Percentiles rank a stretch among this genome's conserved stretches.
These are phyloP conservation scores for Neosilurus mollespiculum DNA, from an alignment of 2,797 vertebrate genomes.

Conservation along the genomic window DNA sequence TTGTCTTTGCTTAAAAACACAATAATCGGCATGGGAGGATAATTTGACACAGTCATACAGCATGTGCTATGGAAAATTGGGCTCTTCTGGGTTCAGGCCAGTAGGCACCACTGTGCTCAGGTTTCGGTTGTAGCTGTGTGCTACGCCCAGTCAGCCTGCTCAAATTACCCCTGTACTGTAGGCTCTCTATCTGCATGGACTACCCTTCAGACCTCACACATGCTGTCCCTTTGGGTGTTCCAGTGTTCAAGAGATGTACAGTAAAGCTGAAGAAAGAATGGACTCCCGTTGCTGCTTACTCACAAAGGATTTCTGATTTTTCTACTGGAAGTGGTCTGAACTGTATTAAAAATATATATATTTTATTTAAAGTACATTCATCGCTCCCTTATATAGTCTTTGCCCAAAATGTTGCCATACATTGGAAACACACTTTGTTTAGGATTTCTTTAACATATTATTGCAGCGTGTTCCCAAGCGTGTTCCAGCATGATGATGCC, in stretches of 20 bases:
- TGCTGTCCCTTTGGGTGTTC: slow-evolving; percentile 35
- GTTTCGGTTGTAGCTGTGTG: slow-evolving; percentile 63
- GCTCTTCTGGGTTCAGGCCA: slow-evolving; percentile 50
- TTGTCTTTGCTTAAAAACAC: neutral
- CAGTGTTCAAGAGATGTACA: slow-evolving; percentile 23
- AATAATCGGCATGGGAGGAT: too few species aligned
- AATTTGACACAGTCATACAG: neutral
- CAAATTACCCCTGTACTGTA: slow-evolving; percentile 63
- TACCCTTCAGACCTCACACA: slow-evolving; percentile 23
- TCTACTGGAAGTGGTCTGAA: neutral
- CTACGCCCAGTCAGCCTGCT: slow-evolving; percentile 61
- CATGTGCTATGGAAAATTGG: slow-evolving; percentile 17
- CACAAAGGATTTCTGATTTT: neutral
- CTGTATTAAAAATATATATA: neutral
- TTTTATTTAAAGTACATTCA: neutral
- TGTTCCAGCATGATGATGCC: neutral
- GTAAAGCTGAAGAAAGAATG: slow-evolving; percentile 4
- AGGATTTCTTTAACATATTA: neutral
- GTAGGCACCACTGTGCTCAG: slow-evolving; percentile 61
- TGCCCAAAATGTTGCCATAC: neutral
- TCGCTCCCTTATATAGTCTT: neutral
- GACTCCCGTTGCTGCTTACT: neutral
- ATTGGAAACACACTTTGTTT: neutral
- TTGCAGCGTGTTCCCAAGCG: too few species aligned
- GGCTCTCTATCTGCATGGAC: slow-evolving; percentile 20